Conservation (phyloP, 2,113 vertebrate species). For the Aldabrachelys gigantea region DNA sequence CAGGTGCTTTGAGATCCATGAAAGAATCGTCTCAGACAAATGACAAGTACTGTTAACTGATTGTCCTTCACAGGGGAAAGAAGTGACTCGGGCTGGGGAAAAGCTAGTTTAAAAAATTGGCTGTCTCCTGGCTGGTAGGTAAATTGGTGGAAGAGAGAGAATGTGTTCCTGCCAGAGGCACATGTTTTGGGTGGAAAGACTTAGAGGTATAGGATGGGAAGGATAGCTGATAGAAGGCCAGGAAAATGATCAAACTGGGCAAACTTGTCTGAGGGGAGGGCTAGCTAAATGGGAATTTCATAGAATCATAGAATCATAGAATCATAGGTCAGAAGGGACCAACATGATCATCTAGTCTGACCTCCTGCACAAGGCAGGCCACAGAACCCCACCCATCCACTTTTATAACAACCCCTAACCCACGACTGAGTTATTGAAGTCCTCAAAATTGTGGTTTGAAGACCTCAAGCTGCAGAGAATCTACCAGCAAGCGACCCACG, state of each 20-base stretch:
- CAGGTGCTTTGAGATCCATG: not conserved
- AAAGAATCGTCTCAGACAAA: not conserved
- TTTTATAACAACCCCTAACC: too few species aligned
- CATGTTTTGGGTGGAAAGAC: constrained; percentile 12
- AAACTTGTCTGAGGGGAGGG: not conserved
- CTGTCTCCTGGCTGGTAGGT: not conserved
- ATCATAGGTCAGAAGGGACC: too few species aligned
- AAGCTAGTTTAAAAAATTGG: not conserved
- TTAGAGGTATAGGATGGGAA: fast-evolving
- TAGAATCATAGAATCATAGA: too few species aligned
- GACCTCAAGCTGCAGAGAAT: too few species aligned
- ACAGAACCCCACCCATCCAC: too few species aligned
- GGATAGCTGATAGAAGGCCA: not conserved
- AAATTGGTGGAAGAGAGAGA: not conserved
- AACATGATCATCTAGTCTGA: too few species aligned
- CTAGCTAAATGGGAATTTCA: not conserved
- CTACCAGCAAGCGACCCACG: too few species aligned
- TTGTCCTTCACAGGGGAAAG: constrained; percentile 18
- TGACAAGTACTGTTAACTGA: constrained; percentile 25
- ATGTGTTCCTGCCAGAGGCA: constrained; percentile 25
- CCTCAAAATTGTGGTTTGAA: too few species aligned
- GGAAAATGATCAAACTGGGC: not conserved
- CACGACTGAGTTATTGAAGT: too few species aligned
- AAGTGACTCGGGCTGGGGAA: constrained; percentile 12
- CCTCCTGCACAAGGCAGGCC: too few species aligned